Percentiles rank a stretch among this genome's conserved stretches.
These are phyloP conservation scores for Gasteruption jaculator DNA, from an alignment of 2,888 invertebrate species.

Conservation along the genomic window DNA sequence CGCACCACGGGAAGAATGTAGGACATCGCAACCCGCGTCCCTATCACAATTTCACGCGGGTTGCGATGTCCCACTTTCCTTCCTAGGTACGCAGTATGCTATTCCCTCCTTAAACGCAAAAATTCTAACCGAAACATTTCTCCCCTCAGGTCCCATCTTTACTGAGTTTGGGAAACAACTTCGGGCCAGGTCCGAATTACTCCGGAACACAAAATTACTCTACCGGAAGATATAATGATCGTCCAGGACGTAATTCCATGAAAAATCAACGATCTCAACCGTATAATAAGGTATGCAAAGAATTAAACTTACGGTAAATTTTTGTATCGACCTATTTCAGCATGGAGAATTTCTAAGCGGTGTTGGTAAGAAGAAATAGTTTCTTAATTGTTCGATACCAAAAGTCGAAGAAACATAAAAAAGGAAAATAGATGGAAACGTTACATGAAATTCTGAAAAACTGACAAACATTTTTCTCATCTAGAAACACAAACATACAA, in stretches of 20 bases:
- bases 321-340: not conserved
- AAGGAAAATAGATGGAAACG: too few relatives aligned
- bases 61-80: too few relatives aligned
- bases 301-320: not conserved
- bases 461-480: not conserved
- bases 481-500: constrained; percentile 6
- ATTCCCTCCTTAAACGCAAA: too few relatives aligned
- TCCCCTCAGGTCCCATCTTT: constrained; percentile 45
- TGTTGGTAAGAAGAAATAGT: too few relatives aligned
- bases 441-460: not conserved
- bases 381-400: too few relatives aligned
- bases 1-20: too few relatives aligned
- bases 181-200: constrained; percentile 43
- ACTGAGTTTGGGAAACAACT: constrained; percentile 45
- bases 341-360: not conserved
- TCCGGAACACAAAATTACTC: constrained; percentile 41
- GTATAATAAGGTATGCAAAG: constrained; percentile 44
- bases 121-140: too few relatives aligned
- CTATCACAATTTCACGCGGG: too few relatives aligned
- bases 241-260: constrained; percentile 36
- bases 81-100: too few relatives aligned
- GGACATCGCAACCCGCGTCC: too few relatives aligned
- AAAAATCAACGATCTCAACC: constrained; percentile 47
- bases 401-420: too few relatives aligned
- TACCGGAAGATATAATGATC: constrained; percentile 43